Base-by-base conservation (phyloP, 2,888 invertebrate species). In the Oconnorella tubifera region DNA sequence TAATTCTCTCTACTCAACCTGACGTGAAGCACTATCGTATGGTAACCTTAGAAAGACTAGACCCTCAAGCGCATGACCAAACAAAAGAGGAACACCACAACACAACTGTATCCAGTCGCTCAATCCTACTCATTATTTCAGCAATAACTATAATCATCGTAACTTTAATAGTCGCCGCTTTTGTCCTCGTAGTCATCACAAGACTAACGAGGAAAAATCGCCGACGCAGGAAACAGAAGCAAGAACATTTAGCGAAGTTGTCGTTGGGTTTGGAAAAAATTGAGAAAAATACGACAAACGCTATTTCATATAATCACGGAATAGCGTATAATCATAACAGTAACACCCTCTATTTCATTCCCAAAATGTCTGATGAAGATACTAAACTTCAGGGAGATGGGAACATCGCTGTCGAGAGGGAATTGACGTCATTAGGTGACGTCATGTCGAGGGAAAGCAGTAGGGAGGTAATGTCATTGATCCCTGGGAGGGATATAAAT, bases 401-500 rank as follows among this genome's bases (percentile, higher is more conserved):
- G 10, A 40, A 40, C 40, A 19, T 10, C 10, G 10, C 10, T 19
- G 40, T 10, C 10, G 40, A 19, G 40, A 10, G 10, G 19, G 10
- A 10, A 10, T 19, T 40, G 40, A 14, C 40, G 10, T 14, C 10
- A 10, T n/a, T n/a, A n/a, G n/a, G n/a, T n/a, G 40, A 40, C 40
- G 40, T 14, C 10, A 10, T 40, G 40, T 40, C 40, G 40, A 10
- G 53, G 51, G 63, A 49, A 23, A 63, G n/a, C 29, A 31, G 33
- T 28, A 31, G 53, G 32, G 64, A 64, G 51, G 32, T 25, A 28
- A 72, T 73, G 70, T 57, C 68, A 10, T 57, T 73, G 32, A 65
- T 72, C n/a, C 69, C 73, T 3, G 73, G 73, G 4, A 51, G 73
- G 51, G 73, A 73, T 53, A 69, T 72, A 23, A 70, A 70, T 58